Base-by-base conservation (phyloP, 2,113 vertebrate genomes). In the Drymodes brunneopygia region DNA sequence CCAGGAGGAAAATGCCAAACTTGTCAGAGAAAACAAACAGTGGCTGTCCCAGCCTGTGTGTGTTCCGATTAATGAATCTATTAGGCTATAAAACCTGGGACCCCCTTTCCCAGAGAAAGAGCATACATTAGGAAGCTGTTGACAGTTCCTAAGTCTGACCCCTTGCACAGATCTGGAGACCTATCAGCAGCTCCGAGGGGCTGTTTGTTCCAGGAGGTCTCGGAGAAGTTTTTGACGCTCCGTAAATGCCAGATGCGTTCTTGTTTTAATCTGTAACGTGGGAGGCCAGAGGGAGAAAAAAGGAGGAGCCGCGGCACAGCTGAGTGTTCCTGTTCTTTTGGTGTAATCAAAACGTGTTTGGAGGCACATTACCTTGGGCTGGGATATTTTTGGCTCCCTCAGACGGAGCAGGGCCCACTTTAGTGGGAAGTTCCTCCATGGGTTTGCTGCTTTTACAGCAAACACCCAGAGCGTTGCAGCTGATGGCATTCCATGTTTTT, bases 11-110 rank as follows among this genome's bases (percentile, higher is more conserved):
- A 94, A 96, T 94, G 95, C 96, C 95, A 97, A 96, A 97, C 92
- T 83, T 97, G 97, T 97, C 70, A 75, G 96, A 95, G 96, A 98
- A 98, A 98, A 97, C 97, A 98, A 98, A 98, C 95, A 97, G 95
- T 95, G 77, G 74, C 90, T 84, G 90, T 96, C 95, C 95, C 53
- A 97, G 97, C 91, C 97, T 98, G 98, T 97, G 96, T 97, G 97
- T 97, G 97, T 97, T 97, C 97, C 35, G 92, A 96, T 91, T 90
- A 97, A 97, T 90, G 61, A 86, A 95, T 92, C 94, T 65, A 92
- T 91, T 77, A 94, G 93, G 95, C 92, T 92, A 86, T 97, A 97
- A 97, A 98, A 96, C 94, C 95, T 42, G 35, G 87, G 94, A 94
- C 97, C 95, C 97, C 93, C 94, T 96, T 90, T 94, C 92, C 95